Evolutionary conservation across 23 tunicate species (phyloP).

Genomic region (Halocynthia aurantium): DNA sequence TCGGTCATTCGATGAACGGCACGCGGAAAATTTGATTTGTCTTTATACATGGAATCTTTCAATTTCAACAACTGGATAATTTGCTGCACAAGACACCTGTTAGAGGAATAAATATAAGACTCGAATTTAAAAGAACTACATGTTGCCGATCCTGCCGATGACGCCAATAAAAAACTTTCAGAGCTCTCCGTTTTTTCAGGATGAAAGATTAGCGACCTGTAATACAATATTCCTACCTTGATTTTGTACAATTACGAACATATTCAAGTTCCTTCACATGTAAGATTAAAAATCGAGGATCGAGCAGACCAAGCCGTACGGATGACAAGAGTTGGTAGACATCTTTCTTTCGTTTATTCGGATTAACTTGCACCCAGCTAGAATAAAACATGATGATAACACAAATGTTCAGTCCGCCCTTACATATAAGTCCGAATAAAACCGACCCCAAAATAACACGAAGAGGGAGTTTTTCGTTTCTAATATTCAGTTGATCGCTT

Average conservation of each 20-base stretch:
- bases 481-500: slow-evolving; percentile 37
- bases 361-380: background rate
- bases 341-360: background rate
- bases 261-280: background rate
- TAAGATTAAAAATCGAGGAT: background rate
- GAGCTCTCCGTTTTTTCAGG: too few species aligned
- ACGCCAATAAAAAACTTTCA: too few species aligned
- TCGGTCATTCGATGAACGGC: too few species aligned
- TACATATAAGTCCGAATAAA: background rate
- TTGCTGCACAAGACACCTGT: too few species aligned
- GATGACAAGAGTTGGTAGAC: background rate
- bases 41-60: too few species aligned
- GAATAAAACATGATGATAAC: background rate
- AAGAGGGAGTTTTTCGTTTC: slow-evolving; percentile 38
- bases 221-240: background rate
- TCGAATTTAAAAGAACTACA: too few species aligned
- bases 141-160: too few species aligned
- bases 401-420: too few species aligned
- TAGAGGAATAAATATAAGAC: too few species aligned
- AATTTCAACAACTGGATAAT: too few species aligned
- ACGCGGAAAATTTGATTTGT: too few species aligned
- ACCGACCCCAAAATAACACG: slow-evolving; percentile 39
- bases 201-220: too few species aligned
- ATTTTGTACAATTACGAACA: background rate
- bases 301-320: background rate